Evolutionary conservation across 2,113 vertebrate species (phyloP).

Genomic region (Sebastes fasciatus): DNA sequence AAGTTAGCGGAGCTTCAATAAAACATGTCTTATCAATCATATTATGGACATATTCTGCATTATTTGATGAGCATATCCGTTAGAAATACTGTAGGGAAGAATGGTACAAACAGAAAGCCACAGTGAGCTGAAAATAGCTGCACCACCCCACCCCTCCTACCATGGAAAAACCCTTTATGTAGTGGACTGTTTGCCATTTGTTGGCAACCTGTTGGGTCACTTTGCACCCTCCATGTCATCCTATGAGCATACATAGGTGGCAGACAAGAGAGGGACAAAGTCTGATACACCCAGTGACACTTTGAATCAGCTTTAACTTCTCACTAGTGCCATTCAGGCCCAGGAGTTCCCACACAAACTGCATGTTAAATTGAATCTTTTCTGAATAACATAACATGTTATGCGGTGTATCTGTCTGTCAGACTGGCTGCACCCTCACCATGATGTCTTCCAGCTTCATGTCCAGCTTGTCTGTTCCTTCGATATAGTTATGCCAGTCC

Average conservation of each 20-base stretch:
- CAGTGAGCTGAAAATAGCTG: background rate
- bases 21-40: background rate
- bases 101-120: background rate
- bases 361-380: background rate
- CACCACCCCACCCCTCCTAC: no score
- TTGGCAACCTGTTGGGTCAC: constrained; percentile 27
- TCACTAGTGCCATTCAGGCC: background rate
- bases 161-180: background rate
- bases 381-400: background rate
- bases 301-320: background rate
- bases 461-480: constrained; percentile 92
- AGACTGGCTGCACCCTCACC: constrained; percentile 79
- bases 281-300: background rate
- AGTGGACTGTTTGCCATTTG: constrained; percentile 1
- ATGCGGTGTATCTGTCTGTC: background rate
- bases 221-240: constrained; percentile 27
- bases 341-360: background rate
- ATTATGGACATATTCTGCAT: background rate
- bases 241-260: background rate
- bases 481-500: constrained; percentile 95
- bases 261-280: constrained; percentile 41
- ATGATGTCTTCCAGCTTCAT: constrained; percentile 98
- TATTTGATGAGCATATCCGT: background rate
- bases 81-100: background rate
- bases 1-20: background rate